Evolutionary conservation across 2,888 invertebrate species (phyloP).

Genomic region (Lithophane leautieri): DNA sequence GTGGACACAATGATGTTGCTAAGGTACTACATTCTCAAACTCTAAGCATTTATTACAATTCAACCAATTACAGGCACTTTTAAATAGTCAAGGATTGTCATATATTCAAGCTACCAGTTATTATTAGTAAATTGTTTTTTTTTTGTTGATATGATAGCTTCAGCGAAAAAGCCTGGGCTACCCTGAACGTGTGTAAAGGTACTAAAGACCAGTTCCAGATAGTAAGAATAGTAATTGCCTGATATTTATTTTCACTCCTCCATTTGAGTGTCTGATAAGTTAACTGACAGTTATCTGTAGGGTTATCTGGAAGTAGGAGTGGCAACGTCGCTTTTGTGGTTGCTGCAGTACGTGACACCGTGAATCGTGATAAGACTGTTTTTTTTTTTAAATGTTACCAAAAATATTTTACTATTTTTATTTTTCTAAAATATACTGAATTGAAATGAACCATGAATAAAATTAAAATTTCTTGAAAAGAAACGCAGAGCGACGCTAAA

Average conservation of each 20-base stretch:
- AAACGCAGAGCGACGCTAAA: constrained; percentile 2
- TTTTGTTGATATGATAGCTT: neutral
- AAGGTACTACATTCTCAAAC: constrained; percentile 77
- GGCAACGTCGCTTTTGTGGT: neutral
- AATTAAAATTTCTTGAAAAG: neutral
- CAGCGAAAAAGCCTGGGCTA: neutral
- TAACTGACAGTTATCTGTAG: constrained; percentile 5
- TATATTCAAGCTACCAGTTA: too few species aligned
- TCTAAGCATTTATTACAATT: neutral
- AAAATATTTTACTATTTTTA: too few species aligned
- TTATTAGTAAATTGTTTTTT: neutral
- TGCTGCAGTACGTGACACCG: neutral
- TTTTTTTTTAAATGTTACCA: too few species aligned
- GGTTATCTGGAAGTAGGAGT: neutral
- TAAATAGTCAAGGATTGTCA: neutral
- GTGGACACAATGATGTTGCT: constrained; percentile 94
- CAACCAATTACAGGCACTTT: neutral
- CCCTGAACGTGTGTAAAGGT: neutral
- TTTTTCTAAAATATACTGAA: neutral
- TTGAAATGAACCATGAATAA: neutral
- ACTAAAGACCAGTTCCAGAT: neutral
- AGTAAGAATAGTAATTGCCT: neutral
- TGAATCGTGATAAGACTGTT: neutral
- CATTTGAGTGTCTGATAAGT: neutral
- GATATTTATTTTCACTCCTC: neutral